Percentiles rank a stretch among this genome's conserved stretches.
phyloP scores from a whole-genome alignment of 2,797 vertebrate genomes.

The Heliangelus exortis region DNA sequence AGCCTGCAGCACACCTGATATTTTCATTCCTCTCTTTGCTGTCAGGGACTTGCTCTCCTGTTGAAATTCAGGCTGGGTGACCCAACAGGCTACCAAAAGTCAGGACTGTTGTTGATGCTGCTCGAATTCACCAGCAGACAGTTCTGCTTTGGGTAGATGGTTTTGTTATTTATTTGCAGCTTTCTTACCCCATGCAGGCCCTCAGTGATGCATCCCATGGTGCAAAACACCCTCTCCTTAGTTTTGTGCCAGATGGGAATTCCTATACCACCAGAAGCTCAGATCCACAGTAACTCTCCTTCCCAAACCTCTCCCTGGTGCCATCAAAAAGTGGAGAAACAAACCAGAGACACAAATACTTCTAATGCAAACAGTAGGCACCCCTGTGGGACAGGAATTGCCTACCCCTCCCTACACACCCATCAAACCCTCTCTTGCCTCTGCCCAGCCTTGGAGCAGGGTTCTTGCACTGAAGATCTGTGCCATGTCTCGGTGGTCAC shows the following conservation, averaged over 20 bases:
- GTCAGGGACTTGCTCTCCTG: neutral
- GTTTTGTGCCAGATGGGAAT: neutral
- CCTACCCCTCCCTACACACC: neutral
- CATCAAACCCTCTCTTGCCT: neutral
- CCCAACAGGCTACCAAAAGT: neutral
- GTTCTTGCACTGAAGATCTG: neutral
- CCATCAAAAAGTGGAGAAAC: neutral
- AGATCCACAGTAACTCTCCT: neutral
- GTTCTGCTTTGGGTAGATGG: neutral
- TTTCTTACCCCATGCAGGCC: neutral
- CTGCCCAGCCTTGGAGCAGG: neutral
- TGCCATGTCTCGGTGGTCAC: neutral
- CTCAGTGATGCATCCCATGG: too few species aligned
- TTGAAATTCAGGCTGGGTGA: neutral
- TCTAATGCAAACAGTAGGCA: neutral
- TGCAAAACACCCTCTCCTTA: neutral
- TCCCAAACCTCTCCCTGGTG: neutral
- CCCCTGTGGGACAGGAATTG: neutral
- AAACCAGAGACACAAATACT: neutral
- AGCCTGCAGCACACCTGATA: neutral
- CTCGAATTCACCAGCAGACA: neutral
- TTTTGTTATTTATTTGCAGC: neutral
- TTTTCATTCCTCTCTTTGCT: neutral
- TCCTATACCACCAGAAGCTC: neutral
- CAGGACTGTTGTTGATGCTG: neutral